Conservation (phyloP, 2,888 invertebrate genomes). For the Acleris emargana region DNA sequence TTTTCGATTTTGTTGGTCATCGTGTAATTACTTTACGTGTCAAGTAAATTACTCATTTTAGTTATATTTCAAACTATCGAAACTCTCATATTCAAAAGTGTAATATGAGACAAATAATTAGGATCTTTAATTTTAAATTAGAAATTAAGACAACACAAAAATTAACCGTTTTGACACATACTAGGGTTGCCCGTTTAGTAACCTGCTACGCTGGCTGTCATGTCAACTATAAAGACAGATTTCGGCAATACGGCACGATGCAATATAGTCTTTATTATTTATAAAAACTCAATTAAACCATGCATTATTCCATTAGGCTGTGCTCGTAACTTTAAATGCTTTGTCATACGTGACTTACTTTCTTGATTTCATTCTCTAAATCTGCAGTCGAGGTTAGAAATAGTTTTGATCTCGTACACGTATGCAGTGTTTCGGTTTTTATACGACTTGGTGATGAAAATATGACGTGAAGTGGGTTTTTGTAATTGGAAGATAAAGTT, state of each 20-base stretch:
- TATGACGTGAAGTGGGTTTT: slow-evolving; percentile 64
- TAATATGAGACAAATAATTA: no score
- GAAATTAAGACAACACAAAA: neutral
- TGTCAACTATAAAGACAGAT: slow-evolving; percentile 23
- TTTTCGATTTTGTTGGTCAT: slow-evolving; percentile 13
- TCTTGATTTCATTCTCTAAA: slow-evolving; percentile 27
- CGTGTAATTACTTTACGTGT: neutral
- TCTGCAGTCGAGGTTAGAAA: slow-evolving; percentile 65
- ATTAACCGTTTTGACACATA: slow-evolving; percentile 18
- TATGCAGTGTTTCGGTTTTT: slow-evolving; percentile 74
- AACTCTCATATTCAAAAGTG: no score
- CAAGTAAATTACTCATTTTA: neutral
- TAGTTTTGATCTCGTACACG: slow-evolving; percentile 73
- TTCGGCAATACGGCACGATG: slow-evolving; percentile 41
- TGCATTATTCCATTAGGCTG: slow-evolving; percentile 44
- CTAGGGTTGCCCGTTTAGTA: slow-evolving; percentile 18
- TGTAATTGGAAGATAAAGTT: slow-evolving; percentile 46
- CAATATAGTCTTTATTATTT: slow-evolving; percentile 42
- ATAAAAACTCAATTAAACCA: slow-evolving; percentile 44
- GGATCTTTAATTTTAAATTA: no score
- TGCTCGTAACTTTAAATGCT: slow-evolving; percentile 41
- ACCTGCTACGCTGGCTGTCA: slow-evolving; percentile 35
- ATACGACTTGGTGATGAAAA: slow-evolving; percentile 59
- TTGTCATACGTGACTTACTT: slow-evolving; percentile 37
- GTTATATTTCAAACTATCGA: no score